Evolutionary conservation across 2,113 vertebrate species (phyloP), one percentile per base, ranked within the genome.

Genomic region (Anguilla japonica): DNA sequence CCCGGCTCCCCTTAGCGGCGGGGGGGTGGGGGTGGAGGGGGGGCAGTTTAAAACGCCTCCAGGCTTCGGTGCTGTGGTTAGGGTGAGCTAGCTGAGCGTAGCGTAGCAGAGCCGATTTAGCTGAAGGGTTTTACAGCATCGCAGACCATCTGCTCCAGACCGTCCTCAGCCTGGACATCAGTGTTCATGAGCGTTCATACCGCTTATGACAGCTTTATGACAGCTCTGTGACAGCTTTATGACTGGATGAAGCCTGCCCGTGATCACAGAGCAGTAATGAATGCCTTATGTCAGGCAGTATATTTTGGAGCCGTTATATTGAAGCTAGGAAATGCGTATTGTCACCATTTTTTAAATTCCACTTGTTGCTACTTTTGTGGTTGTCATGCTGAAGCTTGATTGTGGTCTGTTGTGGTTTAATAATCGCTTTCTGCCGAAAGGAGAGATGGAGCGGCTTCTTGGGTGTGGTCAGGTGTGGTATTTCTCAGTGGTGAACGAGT

Each of bases 251-350:
- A 81, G 56, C 87, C 82, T 82, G 78, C 81, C 81, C 8, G 71
- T 39, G 84, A 83, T 75, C 84, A 86, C 79, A 87, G 90, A 89
- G 88, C 89, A 88, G 85, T 84, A 85, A 71, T 29, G 71, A 34
- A 75, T 3, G 29, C 71, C 26, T 5, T 26, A 67, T 67, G 60
- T 26, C 20, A 22, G 34, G n/a, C 9, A 14, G 9, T 34, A 34
- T 75, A 29, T 2, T 29, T 75, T 34, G n/a, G 26, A 75, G 71
- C 0, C 22, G 60, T 67, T 20, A 13, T 34, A 34, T 34, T 34
- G n/a, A 34, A 34, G n/a, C 11, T 75, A 14, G 8, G 1, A 9
- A n/a, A 34, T 75, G 71, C 26, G 34, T 75, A 11, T n/a, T 3
- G 26, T 16, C 13, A 75, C 39, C 26, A 8, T 83, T 50, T 50